These are phyloP conservation scores for Ophion ventricosus DNA, from an alignment of 2,888 invertebrate species.

Conservation along the genomic window DNA sequence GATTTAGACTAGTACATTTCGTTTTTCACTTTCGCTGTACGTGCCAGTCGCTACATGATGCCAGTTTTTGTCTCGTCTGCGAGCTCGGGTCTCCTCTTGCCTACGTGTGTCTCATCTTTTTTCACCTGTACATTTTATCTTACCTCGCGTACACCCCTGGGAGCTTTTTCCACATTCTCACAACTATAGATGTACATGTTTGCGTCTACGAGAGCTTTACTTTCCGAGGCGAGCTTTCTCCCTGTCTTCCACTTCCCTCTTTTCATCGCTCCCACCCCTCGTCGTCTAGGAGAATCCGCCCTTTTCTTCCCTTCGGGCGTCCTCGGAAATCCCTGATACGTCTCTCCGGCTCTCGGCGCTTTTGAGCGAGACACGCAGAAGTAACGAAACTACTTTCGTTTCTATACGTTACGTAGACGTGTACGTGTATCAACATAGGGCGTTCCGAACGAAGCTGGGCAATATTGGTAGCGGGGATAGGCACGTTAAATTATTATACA, in stretches of 20 bases:
- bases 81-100: constrained; percentile 13
- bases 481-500: background rate
- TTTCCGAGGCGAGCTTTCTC: constrained; percentile 18
- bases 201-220: constrained; percentile 32
- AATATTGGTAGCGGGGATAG: background rate
- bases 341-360: constrained; percentile 41
- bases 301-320: constrained; percentile 10
- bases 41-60: background rate
- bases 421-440: background rate
- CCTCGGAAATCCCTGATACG: constrained; percentile 14
- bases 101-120: background rate
- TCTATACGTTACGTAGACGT: background rate
- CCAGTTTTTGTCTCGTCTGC: constrained; percentile 7
- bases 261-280: constrained; percentile 4
- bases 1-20: constrained; percentile 19
- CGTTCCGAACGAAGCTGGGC: background rate
- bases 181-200: background rate
- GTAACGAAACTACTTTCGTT: constrained; percentile 10
- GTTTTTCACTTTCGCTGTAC: constrained; percentile 29
- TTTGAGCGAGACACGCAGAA: constrained; percentile 30
- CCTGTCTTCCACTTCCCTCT: constrained; percentile 18
- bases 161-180: constrained; percentile 17
- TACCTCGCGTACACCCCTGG: constrained; percentile 28
- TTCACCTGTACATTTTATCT: constrained; percentile 45
- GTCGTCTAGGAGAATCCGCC: background rate